phyloP scores from a whole-genome alignment of 2,888 invertebrate genomes.

The Macaria notata region DNA sequence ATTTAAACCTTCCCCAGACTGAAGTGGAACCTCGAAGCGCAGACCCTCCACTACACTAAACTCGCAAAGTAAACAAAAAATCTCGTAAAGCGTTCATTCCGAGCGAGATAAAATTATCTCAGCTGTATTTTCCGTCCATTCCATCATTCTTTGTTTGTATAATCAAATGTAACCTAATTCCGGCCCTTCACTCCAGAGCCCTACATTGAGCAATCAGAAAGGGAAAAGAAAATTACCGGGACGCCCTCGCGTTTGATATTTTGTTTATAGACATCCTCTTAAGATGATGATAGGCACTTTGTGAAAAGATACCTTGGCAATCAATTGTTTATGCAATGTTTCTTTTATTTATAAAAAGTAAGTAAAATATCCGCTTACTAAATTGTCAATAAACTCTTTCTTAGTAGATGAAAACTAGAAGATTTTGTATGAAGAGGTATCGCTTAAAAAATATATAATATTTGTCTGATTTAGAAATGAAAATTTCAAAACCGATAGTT shows the following conservation, averaged over 20 bases:
- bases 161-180: constrained; percentile 22
- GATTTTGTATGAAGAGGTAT: too few species aligned
- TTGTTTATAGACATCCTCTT: not conserved
- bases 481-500: too few species aligned
- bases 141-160: constrained; percentile 19
- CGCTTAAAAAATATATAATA: too few species aligned
- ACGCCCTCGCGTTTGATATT: constrained; percentile 9
- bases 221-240: constrained; percentile 8
- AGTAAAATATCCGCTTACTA: too few species aligned
- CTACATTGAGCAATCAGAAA: constrained; percentile 16
- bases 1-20: not conserved
- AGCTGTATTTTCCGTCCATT: constrained; percentile 10
- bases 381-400: too few species aligned
- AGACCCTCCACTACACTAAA: not conserved
- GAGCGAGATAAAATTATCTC: constrained; percentile 7
- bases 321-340: too few species aligned
- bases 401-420: too few species aligned
- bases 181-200: constrained; percentile 11
- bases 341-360: too few species aligned
- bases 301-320: too few species aligned
- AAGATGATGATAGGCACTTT: too few species aligned
- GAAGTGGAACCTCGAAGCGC: not conserved
- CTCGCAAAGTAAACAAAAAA: constrained; percentile 1
- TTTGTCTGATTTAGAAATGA: too few species aligned
- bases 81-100: constrained; percentile 3